Conservation (phyloP, 92 coral and sea anemone genomes). For the Meandrina meandrites region DNA sequence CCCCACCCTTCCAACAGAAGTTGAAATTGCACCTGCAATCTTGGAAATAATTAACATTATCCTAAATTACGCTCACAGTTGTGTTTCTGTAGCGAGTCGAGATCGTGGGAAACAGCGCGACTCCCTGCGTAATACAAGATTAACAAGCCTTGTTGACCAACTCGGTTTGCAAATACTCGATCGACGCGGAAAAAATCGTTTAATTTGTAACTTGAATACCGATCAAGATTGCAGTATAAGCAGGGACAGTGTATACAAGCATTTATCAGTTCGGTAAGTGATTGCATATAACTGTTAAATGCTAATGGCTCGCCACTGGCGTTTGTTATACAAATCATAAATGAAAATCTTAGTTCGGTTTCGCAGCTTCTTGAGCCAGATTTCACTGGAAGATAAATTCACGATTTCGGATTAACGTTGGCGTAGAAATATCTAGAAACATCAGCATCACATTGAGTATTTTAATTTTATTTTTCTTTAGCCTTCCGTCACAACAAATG, state of each 20-base stretch:
- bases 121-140: background rate
- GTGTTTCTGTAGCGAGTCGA: background rate
- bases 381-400: background rate
- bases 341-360: background rate
- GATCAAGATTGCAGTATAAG: background rate
- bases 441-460: background rate
- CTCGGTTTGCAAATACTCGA: background rate
- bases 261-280: constrained; percentile 22
- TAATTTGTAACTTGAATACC: background rate
- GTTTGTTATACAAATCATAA: background rate
- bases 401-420: background rate
- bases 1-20: background rate
- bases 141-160: background rate
- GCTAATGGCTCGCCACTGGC: background rate
- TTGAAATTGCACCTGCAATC: constrained; percentile 30
- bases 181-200: background rate
- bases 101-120: background rate
- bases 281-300: constrained; percentile 10
- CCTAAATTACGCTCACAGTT: constrained; percentile 5
- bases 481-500: background rate
- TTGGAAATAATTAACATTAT: constrained; percentile 20
- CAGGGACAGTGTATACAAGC: background rate
- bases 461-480: constrained; percentile 10
- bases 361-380: background rate
- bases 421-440: background rate